Conservation (phyloP, 2,797 vertebrate genomes). For the Peromyscus nudipes region DNA sequence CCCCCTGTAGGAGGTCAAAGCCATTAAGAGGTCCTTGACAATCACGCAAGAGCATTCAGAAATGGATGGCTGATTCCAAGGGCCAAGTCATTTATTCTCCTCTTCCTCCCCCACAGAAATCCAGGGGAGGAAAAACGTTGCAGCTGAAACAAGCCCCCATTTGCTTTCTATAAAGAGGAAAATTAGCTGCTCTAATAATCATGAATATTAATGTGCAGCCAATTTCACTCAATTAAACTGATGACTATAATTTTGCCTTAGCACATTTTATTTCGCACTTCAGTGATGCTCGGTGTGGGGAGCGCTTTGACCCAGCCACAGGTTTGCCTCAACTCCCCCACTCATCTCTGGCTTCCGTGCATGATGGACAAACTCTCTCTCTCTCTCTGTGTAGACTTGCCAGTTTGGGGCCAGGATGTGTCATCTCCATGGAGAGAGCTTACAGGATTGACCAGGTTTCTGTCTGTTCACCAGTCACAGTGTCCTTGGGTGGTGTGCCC, state of each 20-base stretch:
- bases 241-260: constrained; percentile 78
- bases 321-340: constrained; percentile 3
- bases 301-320: not conserved
- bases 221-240: constrained; percentile 80
- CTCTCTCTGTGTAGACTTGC: not conserved
- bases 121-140: not conserved
- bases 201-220: constrained; percentile 83
- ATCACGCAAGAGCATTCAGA: not conserved
- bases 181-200: constrained; percentile 81
- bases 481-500: too few species aligned
- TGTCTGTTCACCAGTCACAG: not conserved
- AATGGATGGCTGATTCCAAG: constrained; percentile 56
- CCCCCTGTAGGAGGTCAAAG: constrained; percentile 69
- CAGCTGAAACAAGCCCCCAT: constrained; percentile 53
- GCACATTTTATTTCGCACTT: constrained; percentile 3
- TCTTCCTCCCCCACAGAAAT: not conserved
- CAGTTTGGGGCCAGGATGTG: not conserved
- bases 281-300: not conserved
- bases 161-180: constrained; percentile 78
- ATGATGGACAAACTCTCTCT: not conserved
- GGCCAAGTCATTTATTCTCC: not conserved
- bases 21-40: constrained; percentile 66
- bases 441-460: not conserved
- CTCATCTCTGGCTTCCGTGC: not conserved
- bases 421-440: not conserved